phyloP scores from a whole-genome alignment of 2,113 vertebrate genomes.

The Oophaga pumilio region DNA sequence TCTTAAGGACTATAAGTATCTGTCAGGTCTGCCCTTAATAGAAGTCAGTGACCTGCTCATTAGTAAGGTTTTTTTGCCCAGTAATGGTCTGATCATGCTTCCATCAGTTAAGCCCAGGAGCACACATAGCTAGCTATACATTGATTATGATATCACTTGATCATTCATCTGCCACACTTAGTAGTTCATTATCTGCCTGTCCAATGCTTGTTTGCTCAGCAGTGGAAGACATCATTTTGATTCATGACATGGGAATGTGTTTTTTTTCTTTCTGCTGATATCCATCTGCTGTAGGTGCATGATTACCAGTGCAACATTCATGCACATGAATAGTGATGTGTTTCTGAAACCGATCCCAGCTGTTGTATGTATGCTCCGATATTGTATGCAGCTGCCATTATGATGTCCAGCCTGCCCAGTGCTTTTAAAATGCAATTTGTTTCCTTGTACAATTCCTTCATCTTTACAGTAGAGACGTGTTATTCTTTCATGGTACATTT shows the following conservation, averaged over 20 bases:
- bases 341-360: conserved; percentile 33
- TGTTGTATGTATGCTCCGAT: conserved; percentile 6
- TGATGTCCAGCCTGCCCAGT: neutral
- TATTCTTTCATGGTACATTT: conserved; percentile 10
- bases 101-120: too few relatives aligned
- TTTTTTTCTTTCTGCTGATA: neutral
- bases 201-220: conserved; percentile 1
- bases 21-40: neutral
- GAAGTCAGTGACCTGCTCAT: neutral
- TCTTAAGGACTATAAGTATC: neutral
- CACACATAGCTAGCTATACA: neutral
- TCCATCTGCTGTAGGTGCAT: conserved; percentile 34
- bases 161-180: neutral
- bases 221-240: conserved; percentile 28
- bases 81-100: neutral
- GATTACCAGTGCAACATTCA: conserved; percentile 37
- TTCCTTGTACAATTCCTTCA: conserved; percentile 10
- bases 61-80: neutral
- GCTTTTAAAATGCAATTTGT: conserved; percentile 13
- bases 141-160: neutral
- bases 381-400: conserved; percentile 9
- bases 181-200: neutral
- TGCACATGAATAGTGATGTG: conserved; percentile 26
- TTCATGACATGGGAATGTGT: conserved; percentile 10
- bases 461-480: conserved; percentile 3